Evolutionary conservation across 2,888 invertebrate genomes (phyloP).

Genomic region (Morpho achilles): DNA sequence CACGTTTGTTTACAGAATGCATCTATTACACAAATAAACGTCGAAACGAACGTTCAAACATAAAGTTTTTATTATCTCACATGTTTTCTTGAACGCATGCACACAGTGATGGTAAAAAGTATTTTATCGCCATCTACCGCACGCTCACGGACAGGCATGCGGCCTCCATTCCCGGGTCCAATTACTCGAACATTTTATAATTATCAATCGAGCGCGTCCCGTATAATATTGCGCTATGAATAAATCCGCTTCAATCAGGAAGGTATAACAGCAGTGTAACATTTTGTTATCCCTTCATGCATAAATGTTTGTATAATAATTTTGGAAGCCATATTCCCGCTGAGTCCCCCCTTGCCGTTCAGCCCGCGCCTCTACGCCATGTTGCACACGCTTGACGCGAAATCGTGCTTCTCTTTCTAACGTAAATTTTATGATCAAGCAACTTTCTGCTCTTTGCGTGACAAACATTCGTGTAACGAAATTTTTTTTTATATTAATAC

Average conservation of each 20-base stretch:
- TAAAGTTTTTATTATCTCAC: constrained; percentile 73
- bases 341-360: constrained; percentile 34
- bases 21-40: constrained; percentile 68
- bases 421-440: not conserved
- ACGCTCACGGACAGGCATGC: constrained; percentile 36
- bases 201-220: constrained; percentile 48
- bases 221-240: constrained; percentile 41
- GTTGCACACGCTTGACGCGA: constrained; percentile 42
- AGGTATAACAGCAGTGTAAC: constrained; percentile 51
- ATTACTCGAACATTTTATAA: constrained; percentile 42
- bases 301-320: constrained; percentile 73
- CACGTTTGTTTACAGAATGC: constrained; percentile 71
- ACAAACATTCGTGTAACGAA: not conserved
- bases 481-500: not conserved
- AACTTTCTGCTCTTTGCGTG: not conserved
- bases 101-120: constrained; percentile 37
- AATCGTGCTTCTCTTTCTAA: constrained; percentile 53
- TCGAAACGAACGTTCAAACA: constrained; percentile 66
- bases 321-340: constrained; percentile 59
- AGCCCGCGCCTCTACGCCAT: constrained; percentile 36
- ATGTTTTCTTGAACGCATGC: constrained; percentile 60
- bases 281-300: constrained; percentile 72
- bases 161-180: constrained; percentile 40
- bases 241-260: constrained; percentile 52
- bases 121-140: constrained; percentile 52